Base-by-base conservation (phyloP, 2,888 invertebrate species). In the Synanthedon myopaeformis region DNA sequence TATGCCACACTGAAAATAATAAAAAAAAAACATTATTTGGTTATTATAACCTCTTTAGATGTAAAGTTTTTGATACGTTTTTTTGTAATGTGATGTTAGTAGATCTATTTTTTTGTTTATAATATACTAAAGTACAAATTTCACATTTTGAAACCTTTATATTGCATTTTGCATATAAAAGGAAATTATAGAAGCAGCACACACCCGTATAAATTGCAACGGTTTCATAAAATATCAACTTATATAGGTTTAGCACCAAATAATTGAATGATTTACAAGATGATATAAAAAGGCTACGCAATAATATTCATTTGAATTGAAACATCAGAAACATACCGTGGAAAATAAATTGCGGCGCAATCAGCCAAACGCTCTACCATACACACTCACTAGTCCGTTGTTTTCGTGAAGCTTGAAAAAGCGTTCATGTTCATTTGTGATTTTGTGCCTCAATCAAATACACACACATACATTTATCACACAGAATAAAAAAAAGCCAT, bases 281-380 rank as follows among this genome's bases (percentile, higher is more conserved):
- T 41, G 57, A 53, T 54, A 51, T 52, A 53, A 55, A 52, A 51
- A 51, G 55, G 53, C 55, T 56, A 52, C 53, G 53, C 54, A 56
- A 57, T 67, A 52, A n/a, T 45, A 45, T 45, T 13, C 6, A 45
- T 13, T 13, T 45, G 45, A 13, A 45, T n/a, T 10, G 14, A 45
- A 45, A 45, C 13, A 10, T 45, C 5, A 13, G 45, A 57, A 65
- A 72, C 86, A 81, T 77, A 88, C 88, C 84, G 78, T 74, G 74
- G 77, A 79, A 81, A 78, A 79, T 81, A 80, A 83, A 82, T 87
- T 88, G 87, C 89, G 89, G 89, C 89, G 89, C 89, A 89, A 89
- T 90, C 89, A 87, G 86, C 88, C 88, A 87, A 89, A 89, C 87
- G 83, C 86, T 88, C 89, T 88, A 82, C 79, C 85, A 82, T 83